Conservation (phyloP, 2,888 invertebrate species). For the Cryptocephalus primarius region DNA sequence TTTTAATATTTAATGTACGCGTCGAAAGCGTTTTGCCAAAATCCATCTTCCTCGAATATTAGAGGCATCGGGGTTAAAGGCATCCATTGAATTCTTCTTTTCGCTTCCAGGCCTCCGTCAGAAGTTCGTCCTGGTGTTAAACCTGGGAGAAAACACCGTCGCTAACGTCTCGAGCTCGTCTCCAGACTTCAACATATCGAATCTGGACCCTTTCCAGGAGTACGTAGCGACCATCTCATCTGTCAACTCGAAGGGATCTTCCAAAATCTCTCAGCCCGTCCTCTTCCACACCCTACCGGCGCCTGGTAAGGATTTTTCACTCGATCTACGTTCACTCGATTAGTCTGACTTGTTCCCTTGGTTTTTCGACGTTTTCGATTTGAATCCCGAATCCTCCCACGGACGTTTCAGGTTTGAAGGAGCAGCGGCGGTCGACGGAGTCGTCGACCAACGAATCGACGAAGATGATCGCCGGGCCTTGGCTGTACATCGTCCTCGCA, state of each 20-base stretch:
- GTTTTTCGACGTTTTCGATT: too few species aligned
- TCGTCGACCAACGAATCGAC: conserved; percentile 18
- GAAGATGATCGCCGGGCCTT: conserved; percentile 24
- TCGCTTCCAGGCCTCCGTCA: conserved; percentile 25
- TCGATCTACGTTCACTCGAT: too few species aligned
- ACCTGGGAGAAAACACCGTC: conserved; percentile 28
- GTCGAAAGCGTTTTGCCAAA: too few species aligned
- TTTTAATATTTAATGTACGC: too few species aligned
- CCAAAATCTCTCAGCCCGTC: conserved; percentile 34
- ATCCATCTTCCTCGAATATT: too few species aligned
- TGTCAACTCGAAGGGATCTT: conserved; percentile 52
- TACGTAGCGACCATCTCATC: conserved; percentile 46
- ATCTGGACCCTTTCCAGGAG: conserved; percentile 41
- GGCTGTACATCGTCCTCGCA: conserved; percentile 33
- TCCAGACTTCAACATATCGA: conserved; percentile 41
- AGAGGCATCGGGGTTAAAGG: too few species aligned
- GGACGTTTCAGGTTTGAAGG: conserved; percentile 30
- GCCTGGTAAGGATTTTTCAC: conserved; percentile 17
- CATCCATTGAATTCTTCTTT: too few species aligned
- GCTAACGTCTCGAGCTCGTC: conserved; percentile 33
- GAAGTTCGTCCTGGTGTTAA: conserved; percentile 36
- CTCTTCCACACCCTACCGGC: conserved; percentile 39
- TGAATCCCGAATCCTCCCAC: too few species aligned
- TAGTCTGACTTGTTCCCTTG: too few species aligned
- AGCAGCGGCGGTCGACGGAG: conserved; percentile 36